Base-by-base conservation (phyloP, 2,888 invertebrate species). In the Diabrotica balteata region DNA sequence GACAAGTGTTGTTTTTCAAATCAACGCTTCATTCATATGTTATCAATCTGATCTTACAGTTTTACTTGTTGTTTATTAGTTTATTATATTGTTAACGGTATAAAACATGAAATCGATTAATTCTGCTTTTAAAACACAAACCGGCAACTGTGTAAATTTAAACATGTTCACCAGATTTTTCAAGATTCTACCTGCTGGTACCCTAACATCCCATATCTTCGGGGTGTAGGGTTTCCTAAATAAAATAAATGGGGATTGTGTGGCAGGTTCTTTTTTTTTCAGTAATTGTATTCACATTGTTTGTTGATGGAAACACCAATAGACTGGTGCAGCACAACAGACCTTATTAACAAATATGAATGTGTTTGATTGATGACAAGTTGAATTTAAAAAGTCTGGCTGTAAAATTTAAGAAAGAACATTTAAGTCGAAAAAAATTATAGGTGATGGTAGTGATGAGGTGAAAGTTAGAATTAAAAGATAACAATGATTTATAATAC, bases 191-290 rank as follows among this genome's bases (percentile, higher is more conserved):
- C 67, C 67, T 67, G 67, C 67, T 59, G 54, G 59, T 63, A 57
- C 67, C 67, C 63, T 54, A 63, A 67, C 67, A 67, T 67, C 67
- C 67, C 52, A 58, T 58, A 52, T 63, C 57, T 67, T 55, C 59
- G 52, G 50, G 49, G 68, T 68, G 52, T 68, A 59, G 68, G 65
- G 62, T 68, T 68, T 68, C 68, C 54, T 66, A 45, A 64, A 62
- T 51, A 68, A 68, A 68, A 68, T 68, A 66, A 68, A 68, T 59
- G 62, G 58, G 65, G 57, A 62, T 52, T 61, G 53, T 53, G 49
- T 68, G 68, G 61, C 68, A 68, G 68, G 68, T 66, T 65, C 59
- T 54, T 59, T 63, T 63, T 63, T 63, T 59, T 67, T 53, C 54
- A 17, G 22, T 58, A 52, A 64, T 64, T 64, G 58, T 51, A 64